These are phyloP conservation scores for Ceratina calcarata DNA, from an alignment of 1,140 invertebrate species.

Conservation along the genomic window DNA sequence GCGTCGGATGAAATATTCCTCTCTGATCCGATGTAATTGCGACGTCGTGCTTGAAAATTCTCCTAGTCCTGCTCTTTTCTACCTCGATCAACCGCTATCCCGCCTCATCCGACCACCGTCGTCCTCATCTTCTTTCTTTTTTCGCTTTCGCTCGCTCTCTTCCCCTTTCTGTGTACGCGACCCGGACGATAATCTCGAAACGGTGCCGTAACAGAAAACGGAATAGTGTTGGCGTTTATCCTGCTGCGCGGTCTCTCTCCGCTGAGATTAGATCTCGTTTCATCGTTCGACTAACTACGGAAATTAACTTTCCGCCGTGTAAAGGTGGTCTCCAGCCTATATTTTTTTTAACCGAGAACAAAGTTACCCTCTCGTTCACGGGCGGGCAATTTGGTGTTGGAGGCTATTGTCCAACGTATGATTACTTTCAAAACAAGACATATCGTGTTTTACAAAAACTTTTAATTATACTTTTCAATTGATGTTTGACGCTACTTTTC, in stretches of 20 bases:
- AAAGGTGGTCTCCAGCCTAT: constrained; percentile 16
- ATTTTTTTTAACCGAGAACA: not conserved
- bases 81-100: not conserved
- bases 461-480: too few species aligned
- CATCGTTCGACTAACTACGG: constrained; percentile 26
- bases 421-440: too few species aligned
- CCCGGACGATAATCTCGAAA: not conserved
- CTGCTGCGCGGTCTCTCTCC: constrained; percentile 22
- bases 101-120: not conserved
- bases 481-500: too few species aligned
- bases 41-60: constrained; percentile 67
- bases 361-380: too few species aligned
- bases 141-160: constrained; percentile 3
- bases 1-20: constrained; percentile 76
- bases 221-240: constrained; percentile 43
- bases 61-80: constrained; percentile 40
- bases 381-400: too few species aligned
- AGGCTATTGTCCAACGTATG: too few species aligned
- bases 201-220: not conserved
- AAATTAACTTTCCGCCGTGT: constrained; percentile 43
- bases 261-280: constrained; percentile 47
- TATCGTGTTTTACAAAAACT: too few species aligned
- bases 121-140: too few species aligned
- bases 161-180: not conserved
- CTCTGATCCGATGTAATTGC: constrained; percentile 79